Base-by-base conservation (phyloP, 2,888 invertebrate genomes). In the Boloria euphrosyne region DNA sequence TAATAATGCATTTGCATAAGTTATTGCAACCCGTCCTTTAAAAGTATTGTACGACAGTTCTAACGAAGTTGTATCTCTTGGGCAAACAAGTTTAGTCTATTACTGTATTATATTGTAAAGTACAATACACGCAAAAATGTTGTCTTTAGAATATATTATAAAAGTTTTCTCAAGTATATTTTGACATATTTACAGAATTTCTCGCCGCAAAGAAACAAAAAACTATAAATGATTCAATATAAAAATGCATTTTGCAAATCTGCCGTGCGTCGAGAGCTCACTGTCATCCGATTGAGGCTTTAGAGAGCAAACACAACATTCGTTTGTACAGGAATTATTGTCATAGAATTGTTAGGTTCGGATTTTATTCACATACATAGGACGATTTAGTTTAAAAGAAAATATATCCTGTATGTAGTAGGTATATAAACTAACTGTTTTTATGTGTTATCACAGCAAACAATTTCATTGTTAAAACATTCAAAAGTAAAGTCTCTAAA, bases 231-330 rank as follows among this genome's bases (percentile, higher is more conserved):
- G 58, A 62, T 62, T 69, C 44, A 65, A 65, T 67, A 58, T 65
- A 57, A 64, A n/a, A 64, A 69, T 64, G 64, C 61, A 69, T 69
- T 69, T 69, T 69, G 55, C 67, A 67, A 67, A 58, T 62, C 67
- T 59, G 51, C 59, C 58, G 66, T 60, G 55, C 68, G 54, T 62
- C 68, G 62, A 67, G 65, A 57, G 62, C 55, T 65, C 65, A 62
- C 62, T 67, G 67, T 65, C 65, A 62, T 65, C 44, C 53, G 50
- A 59, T 60, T 69, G 50, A 63, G 62, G 57, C 58, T 54, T 62
- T 59, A 46, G 54, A n/a, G 50, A 49, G 65, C 57, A 59, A 66
- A 60, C 50, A 65, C 46, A 62, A 51, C 59, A 38, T 64, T 17
- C 51, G 51, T 58, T 68, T 51, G 59, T 59, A 59, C 58, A 52